Conservation (phyloP, 2,888 invertebrate genomes). For the Orchesellides sinensis region DNA sequence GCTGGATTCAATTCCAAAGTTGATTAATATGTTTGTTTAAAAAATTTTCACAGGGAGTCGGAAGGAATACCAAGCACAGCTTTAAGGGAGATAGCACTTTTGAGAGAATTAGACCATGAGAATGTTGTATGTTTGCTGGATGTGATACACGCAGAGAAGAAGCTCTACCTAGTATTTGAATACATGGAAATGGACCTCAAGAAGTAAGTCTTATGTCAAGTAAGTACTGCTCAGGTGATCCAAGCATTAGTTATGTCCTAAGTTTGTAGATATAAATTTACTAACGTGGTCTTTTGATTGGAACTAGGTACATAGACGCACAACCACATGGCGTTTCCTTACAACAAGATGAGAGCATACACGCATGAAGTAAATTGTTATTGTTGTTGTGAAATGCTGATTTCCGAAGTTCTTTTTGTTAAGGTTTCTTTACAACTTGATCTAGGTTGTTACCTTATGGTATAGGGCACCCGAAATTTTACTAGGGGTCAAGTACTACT, state of each 20-base stretch:
- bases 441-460: slow-evolving; percentile 91
- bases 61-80: slow-evolving; percentile 99
- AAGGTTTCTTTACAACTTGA: not conserved
- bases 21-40: no score
- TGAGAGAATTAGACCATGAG: slow-evolving; percentile 93
- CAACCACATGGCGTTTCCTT: slow-evolving; percentile 71
- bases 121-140: slow-evolving; percentile 94
- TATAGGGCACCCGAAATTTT: slow-evolving; percentile 98
- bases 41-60: slow-evolving; percentile 86
- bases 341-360: slow-evolving; percentile 85
- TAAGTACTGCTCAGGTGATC: slow-evolving; percentile 17
- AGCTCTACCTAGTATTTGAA: slow-evolving; percentile 95
- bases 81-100: slow-evolving; percentile 94
- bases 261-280: not conserved
- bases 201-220: slow-evolving; percentile 78
- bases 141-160: slow-evolving; percentile 90
- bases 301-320: slow-evolving; percentile 75
- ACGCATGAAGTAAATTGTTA: slow-evolving; percentile 94
- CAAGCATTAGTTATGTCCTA: not conserved
- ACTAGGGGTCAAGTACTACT: slow-evolving; percentile 92
- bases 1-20: no score
- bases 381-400: not conserved
- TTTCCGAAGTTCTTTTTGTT: not conserved
- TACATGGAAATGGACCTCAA: slow-evolving; percentile 96
- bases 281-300: no score